Evolutionary conservation across 2,888 invertebrate genomes (phyloP), one percentile per base, ranked within the genome.

Genomic region (Drosophila cyrtoloma): DNA sequence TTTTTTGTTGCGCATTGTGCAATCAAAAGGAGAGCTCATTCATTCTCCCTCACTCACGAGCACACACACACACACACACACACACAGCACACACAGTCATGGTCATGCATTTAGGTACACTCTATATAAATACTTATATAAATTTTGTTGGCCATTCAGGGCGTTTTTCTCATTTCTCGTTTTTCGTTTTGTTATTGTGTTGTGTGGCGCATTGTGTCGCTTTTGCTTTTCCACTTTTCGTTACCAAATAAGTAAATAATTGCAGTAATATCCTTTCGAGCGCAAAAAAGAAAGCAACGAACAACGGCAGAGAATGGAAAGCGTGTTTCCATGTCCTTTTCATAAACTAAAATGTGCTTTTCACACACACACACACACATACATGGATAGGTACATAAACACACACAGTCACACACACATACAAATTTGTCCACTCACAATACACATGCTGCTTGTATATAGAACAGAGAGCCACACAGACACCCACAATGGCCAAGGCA

Each of bases 201-300:
- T 79, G 53, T 78, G 75, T 75, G 72, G 79, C 62, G 69, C 80
- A 79, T 80, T 83, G 78, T 79, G 80, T 75, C 61, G 79, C 63
- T 72, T 71, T 79, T 77, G 75, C 78, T 81, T 89, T 81, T 81
- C 68, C 78, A 75, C 87, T 86, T 84, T 79, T 88, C 83, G 88
- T 84, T 81, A 71, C 84, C 86, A 90, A 84, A 90, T 82, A 88
- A 86, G 84, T 84, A 90, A 80, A 89, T 89, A 89, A 89, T 89
- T 89, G 90, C 89, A 85, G 89, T 90, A 89, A 89, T 89, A 90
- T 89, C 90, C 88, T 89, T 86, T 86, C 78, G 80, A 70, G 82
- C 82, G 86, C 86, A 80, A 86, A 84, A 82, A 75, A 80, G 89
- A 86, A 84, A 75, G 83, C 80, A 88, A 73, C 77, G 73, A 85